These are phyloP conservation scores for Papilio glaucus DNA, from an alignment of 1,140 invertebrate genomes.

Conservation along the genomic window DNA sequence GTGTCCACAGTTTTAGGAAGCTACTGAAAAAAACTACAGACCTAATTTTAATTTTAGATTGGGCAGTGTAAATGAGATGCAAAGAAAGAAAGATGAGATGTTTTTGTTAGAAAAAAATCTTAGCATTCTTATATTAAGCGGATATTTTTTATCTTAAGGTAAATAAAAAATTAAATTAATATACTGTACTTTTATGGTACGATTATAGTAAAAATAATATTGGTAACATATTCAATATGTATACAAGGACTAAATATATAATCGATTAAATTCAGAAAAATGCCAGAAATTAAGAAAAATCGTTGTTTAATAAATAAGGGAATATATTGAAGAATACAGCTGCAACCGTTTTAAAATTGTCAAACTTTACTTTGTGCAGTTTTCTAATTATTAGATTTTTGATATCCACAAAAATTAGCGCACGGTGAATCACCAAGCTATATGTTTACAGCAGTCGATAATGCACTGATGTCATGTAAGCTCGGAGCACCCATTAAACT, in stretches of 20 bases:
- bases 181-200: too few relatives aligned
- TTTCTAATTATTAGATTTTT: neutral
- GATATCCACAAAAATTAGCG: constrained; percentile 28
- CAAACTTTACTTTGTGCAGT: neutral
- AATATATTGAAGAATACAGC: neutral
- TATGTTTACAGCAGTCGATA: constrained; percentile 73
- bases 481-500: constrained; percentile 55
- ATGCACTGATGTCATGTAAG: constrained; percentile 76
- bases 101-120: neutral
- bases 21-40: constrained; percentile 51
- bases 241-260: too few relatives aligned
- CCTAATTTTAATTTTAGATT: constrained; percentile 54
- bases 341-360: neutral
- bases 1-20: constrained; percentile 31
- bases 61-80: constrained; percentile 21
- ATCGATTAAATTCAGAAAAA: too few relatives aligned
- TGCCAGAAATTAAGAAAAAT: too few relatives aligned
- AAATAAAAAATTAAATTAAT: too few relatives aligned
- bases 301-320: neutral
- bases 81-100: too few relatives aligned
- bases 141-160: too few relatives aligned
- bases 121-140: too few relatives aligned
- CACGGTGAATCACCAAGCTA: constrained; percentile 66
- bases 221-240: neutral
- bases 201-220: too few relatives aligned